Evolutionary conservation across 2,797 vertebrate species (phyloP).

Genomic region (Synanceia verrucosa): DNA sequence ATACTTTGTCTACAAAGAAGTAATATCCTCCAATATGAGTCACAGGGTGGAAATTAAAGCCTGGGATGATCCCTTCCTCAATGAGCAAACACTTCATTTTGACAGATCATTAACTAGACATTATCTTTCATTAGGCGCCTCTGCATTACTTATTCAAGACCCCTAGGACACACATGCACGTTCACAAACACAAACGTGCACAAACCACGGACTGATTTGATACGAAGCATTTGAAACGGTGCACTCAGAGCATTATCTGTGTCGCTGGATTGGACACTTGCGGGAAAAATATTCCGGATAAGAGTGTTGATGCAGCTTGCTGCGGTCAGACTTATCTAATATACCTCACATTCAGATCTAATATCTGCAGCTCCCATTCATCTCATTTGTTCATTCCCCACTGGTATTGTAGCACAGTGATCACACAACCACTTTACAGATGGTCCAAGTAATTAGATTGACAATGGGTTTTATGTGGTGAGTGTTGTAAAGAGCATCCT

Average conservation of each 20-base stretch:
- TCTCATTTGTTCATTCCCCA: conserved; percentile 24
- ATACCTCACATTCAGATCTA: conserved; percentile 2
- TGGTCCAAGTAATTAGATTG: conserved; percentile 62
- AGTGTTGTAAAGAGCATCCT: conserved; percentile 47
- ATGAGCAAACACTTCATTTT: conserved; percentile 80
- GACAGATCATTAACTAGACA: conserved; percentile 81
- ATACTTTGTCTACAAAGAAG: conserved; percentile 30
- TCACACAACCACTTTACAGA: conserved; percentile 56
- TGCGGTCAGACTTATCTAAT: conserved; percentile 14
- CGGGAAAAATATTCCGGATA: conserved; percentile 1
- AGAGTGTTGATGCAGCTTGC: conserved; percentile 7
- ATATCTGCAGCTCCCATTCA: conserved; percentile 40
- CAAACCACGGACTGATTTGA: conserved; percentile 21
- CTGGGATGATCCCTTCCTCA: conserved; percentile 68
- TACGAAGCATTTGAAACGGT: conserved; percentile 18
- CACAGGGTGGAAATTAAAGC: conserved; percentile 74
- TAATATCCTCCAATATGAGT: conserved; percentile 69
- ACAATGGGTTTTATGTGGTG: conserved; percentile 43
- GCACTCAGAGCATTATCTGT: conserved; percentile 11
- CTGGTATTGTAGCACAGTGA: conserved; percentile 23
- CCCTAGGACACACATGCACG: conserved; percentile 55
- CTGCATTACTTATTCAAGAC: conserved; percentile 76
- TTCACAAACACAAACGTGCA: conserved; percentile 32
- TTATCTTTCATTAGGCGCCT: conserved; percentile 80
- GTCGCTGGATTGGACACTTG: conserved; percentile 21